Base-by-base conservation (phyloP, 2,888 invertebrate genomes). In the Drosophila rubida region DNA sequence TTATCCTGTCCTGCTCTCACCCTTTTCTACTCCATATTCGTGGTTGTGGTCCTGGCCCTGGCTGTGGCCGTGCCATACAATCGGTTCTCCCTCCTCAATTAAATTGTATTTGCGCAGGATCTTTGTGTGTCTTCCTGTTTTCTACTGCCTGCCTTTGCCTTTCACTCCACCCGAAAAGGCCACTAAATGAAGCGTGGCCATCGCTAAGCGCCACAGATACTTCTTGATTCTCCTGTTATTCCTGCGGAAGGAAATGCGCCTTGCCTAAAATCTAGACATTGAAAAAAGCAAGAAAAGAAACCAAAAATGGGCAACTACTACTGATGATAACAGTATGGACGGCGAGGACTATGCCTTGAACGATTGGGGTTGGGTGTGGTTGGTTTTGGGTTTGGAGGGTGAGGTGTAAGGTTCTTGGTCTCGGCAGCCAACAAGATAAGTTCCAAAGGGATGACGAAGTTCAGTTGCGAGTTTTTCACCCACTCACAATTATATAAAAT, bases 31-130 rank as follows among this genome's bases (percentile, higher is more conserved):
- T 32, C n/a, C 5, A n/a, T 50, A 16, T 19, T 19, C 19, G 5
- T 13, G n/a, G n/a, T 23, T 22, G 8, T 41, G 45, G 23, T 27
- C 9, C 14, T 46, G 45, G 54, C 35, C 57, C 51, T 53, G 51
- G 19, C 13, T 13, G 27, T 58, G 46, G 60, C 44, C 61, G 35
- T 50, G 39, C 32, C 14, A 7, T 51, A 51, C 58, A 58, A 27
- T 74, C 62, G 65, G 59, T 71, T 75, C 81, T 73, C 65, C 67
- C 78, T 68, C 51, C 41, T 68, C 82, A 82, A 82, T 87, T 77
- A 84, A 73, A 78, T 71, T 82, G 73, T 84, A 82, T 82, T 83
- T 87, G 81, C 78, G 81, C 72, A 73, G 75, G 73, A 67, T 75
- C 68, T 71, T 63, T 69, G 51, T 63, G 57, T 62, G 54, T 50